Conservation (phyloP, 2,888 invertebrate genomes). For the Eubasilissa splendida region DNA sequence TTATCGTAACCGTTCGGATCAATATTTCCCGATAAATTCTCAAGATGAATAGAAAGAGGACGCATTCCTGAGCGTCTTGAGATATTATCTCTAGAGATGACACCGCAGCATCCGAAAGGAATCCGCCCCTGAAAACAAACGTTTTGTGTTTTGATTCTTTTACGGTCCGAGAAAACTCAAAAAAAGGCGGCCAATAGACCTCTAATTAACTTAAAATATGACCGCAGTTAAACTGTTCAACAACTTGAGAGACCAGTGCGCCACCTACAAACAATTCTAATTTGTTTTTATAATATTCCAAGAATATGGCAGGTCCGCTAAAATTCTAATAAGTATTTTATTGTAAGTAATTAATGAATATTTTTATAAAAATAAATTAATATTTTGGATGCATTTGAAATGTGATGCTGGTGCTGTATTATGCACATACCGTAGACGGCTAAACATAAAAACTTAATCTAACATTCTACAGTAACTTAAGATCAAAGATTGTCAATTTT, state of each 20-base stretch:
- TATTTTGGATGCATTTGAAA: too few species aligned
- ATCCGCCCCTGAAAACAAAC: background rate
- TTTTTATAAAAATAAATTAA: too few species aligned
- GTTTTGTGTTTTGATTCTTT: background rate
- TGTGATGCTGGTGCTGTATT: too few species aligned
- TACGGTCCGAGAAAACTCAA: conserved; percentile 1
- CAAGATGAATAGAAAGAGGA: conserved; percentile 7
- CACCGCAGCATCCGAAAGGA: background rate
- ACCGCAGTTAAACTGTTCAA: background rate
- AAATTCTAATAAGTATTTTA: too few species aligned
- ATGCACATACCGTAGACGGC: too few species aligned
- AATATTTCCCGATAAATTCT: background rate
- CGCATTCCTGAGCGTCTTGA: conserved; percentile 21
- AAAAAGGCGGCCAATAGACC: background rate
- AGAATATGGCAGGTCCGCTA: too few species aligned
- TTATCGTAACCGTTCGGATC: conserved; percentile 16
- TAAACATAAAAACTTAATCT: too few species aligned
- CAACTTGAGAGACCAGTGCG: background rate
- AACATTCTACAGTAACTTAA: too few species aligned
- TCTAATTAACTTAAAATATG: conserved; percentile 18
- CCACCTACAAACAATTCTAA: background rate
- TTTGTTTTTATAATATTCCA: too few species aligned
- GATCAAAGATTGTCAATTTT: too few species aligned
- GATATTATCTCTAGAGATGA: conserved; percentile 8
- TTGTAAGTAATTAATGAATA: too few species aligned